phyloP scores from a whole-genome alignment of 2,888 invertebrate species.

The Pterobdella sp. region DNA sequence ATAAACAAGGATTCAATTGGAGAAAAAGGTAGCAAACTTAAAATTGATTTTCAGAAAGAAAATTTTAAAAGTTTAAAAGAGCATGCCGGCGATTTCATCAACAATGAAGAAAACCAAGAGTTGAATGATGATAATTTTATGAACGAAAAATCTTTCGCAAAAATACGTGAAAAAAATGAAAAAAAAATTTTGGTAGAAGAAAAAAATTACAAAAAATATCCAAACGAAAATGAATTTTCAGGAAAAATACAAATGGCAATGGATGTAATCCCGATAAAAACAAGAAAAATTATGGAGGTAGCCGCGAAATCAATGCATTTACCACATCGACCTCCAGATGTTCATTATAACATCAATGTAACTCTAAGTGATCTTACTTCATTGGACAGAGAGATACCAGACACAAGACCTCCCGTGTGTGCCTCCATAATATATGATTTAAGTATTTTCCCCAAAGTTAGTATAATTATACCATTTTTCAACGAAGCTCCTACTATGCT shows the following conservation, averaged over 20 bases:
- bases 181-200: neutral
- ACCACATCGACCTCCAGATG: conserved; percentile 28
- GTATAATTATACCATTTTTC: conserved; percentile 37
- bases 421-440: conserved; percentile 32
- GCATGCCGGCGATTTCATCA: too few species aligned
- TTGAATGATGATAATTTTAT: too few species aligned
- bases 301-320: conserved; percentile 21
- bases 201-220: neutral
- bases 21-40: neutral
- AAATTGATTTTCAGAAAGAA: neutral
- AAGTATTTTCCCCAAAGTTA: conserved; percentile 34
- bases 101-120: too few species aligned
- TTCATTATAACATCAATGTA: conserved; percentile 38
- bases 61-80: neutral
- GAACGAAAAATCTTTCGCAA: too few species aligned
- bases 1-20: neutral
- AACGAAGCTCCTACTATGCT: conserved; percentile 38
- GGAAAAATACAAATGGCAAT: conserved; percentile 21
- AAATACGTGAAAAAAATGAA: too few species aligned
- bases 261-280: conserved; percentile 17
- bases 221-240: neutral
- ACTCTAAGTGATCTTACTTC: conserved; percentile 38
- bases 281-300: conserved; percentile 9
- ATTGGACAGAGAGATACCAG: conserved; percentile 35
- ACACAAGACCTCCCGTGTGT: conserved; percentile 37